Conservation (phyloP, 2,888 invertebrate genomes). For the Andrena trimmerana region DNA sequence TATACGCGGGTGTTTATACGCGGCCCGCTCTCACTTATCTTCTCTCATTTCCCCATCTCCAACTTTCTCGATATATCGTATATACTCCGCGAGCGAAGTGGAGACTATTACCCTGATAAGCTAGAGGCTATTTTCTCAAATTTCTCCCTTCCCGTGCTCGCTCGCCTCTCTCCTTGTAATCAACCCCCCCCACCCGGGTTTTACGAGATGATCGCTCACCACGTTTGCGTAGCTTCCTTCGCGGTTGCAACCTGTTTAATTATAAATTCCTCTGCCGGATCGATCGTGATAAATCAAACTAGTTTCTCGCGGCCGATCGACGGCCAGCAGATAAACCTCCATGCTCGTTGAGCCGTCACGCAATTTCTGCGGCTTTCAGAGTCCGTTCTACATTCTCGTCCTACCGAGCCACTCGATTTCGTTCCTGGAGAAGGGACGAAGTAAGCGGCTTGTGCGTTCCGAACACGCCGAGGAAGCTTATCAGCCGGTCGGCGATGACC, state of each 20-base stretch:
- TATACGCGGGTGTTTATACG: conserved; percentile 20
- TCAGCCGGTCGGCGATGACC: conserved; percentile 50
- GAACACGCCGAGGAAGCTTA: conserved; percentile 56
- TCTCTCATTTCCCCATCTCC: conserved; percentile 34
- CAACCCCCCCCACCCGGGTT: not conserved
- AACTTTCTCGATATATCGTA: conserved; percentile 46
- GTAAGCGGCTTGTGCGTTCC: conserved; percentile 6
- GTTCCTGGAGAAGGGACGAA: conserved; percentile 5
- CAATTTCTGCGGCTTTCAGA: conserved; percentile 22
- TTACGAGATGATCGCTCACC: not conserved
- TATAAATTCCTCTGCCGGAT: conserved; percentile 22
- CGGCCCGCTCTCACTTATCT: conserved; percentile 32
- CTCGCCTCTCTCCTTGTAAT: conserved; percentile 4
- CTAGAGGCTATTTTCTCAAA: conserved; percentile 32
- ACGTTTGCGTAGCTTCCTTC: not conserved
- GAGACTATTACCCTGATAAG: conserved; percentile 33
- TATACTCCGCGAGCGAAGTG: conserved; percentile 13
- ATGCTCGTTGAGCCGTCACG: conserved; percentile 15
- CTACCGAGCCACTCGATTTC: not conserved
- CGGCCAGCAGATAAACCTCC: conserved; percentile 7
- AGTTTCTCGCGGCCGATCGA: not conserved
- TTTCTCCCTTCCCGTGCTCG: not conserved
- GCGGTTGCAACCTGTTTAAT: not conserved
- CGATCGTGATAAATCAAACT: conserved; percentile 22
- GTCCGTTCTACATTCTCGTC: not conserved